Evolutionary conservation across 2,113 vertebrate genomes (phyloP), one percentile per base, ranked within the genome.

Genomic region (Leuciscus idus): DNA sequence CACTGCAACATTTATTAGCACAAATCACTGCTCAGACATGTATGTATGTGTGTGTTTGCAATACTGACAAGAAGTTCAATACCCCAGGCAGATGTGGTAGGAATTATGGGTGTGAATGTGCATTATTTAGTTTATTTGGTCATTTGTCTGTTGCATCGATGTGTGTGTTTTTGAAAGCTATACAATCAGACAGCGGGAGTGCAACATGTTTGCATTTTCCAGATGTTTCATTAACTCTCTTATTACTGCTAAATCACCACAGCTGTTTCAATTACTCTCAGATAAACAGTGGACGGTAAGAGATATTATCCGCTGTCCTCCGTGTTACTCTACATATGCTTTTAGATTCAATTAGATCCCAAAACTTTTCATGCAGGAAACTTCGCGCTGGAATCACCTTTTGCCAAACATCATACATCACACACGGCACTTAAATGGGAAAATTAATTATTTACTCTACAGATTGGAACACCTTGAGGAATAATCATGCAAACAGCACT

Each of bases 151-250:
- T 30, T 33, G 13, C 21, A 19, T 77, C 3, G 6, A 26, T 19
- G 5, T 17, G 39, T 50, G 83, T 68, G 80, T 62, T 7, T 50
- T 7, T 30, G 17, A 30, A 8, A 66, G 81, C 23, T 26, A 30
- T 28, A 73, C 19, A 50, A 73, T 55, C 46, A 55, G 15, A 50
- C 62, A 68, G 62, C 80, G 8, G 39, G 80, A 33, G 46, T 33
- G 80, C 57, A 81, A 68, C 80, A 26, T 83, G 81, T 83, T 83
- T 83, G 48, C 62, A 68, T 52, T 33, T 66, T 80, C 84, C 84
- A 85, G 84, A 68, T 85, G 75, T 85, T 85, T 80, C 33, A 72
- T 85, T 55, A 85, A 79, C 26, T 85, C 61, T 83, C 66, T 26
- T 64, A 39, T 78, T 72, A 72, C 76, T 4, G 0, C 13, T 30